Conservation (phyloP, 1,140 invertebrate species). For the Metaphire vulgaris region DNA sequence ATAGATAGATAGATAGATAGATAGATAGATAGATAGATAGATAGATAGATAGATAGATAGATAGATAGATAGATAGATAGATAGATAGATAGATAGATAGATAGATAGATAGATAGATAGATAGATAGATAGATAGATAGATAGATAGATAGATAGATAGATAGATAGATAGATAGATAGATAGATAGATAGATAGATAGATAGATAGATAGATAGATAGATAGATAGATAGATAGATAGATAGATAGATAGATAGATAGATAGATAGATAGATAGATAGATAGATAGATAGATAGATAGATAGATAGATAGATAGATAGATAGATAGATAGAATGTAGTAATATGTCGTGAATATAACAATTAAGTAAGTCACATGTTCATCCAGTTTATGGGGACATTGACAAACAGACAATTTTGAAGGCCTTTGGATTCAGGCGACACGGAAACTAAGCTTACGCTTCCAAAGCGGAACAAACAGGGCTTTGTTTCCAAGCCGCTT, state of each 20-base stretch:
- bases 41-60: conserved; percentile 3
- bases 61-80: conserved; percentile 3
- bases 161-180: conserved; percentile 3
- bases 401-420: no score
- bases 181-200: conserved; percentile 3
- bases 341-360: no score
- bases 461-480: no score
- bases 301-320: not conserved
- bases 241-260: conserved; percentile 3
- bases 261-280: conserved; percentile 3
- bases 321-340: not conserved
- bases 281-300: conserved; percentile 3
- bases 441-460: no score
- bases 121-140: conserved; percentile 3
- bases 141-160: conserved; percentile 3
- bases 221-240: conserved; percentile 3
- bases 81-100: conserved; percentile 3
- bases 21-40: conserved; percentile 3
- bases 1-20: conserved; percentile 3
- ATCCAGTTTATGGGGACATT: no score
- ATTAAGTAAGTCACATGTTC: no score
- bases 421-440: no score
- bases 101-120: conserved; percentile 3
- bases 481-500: no score
- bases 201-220: conserved; percentile 3